Conservation (phyloP, 92 coral and sea anemone species). For the Parazoanthus swiftii region DNA sequence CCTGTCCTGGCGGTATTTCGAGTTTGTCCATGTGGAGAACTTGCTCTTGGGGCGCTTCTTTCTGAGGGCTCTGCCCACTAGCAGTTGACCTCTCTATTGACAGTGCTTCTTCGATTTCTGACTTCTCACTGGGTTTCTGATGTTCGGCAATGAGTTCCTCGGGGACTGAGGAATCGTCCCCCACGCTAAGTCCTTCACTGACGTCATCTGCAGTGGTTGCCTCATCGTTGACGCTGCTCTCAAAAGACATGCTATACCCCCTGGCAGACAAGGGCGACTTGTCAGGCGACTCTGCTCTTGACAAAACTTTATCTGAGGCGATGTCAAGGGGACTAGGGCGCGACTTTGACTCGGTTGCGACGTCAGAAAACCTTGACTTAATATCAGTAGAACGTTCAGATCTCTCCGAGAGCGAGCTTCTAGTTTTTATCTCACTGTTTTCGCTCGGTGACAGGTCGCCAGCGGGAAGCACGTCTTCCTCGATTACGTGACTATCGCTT, state of each 20-base stretch:
- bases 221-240: slow-evolving; percentile 54
- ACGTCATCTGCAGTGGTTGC: slow-evolving; percentile 65
- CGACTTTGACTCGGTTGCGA: slow-evolving; percentile 40
- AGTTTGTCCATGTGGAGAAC: background rate
- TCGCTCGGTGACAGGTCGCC: slow-evolving; percentile 60
- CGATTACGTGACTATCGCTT: slow-evolving; percentile 57
- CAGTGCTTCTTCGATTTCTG: slow-evolving; percentile 49
- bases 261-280: slow-evolving; percentile 42
- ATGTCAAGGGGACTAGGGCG: background rate
- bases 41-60: slow-evolving; percentile 21
- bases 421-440: slow-evolving; percentile 60
- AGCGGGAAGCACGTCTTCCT: slow-evolving; percentile 66
- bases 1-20: slow-evolving; percentile 1
- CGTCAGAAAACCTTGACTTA: slow-evolving; percentile 21
- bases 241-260: slow-evolving; percentile 76
- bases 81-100: slow-evolving; percentile 10
- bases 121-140: slow-evolving; percentile 37
- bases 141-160: slow-evolving; percentile 33
- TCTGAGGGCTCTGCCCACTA: background rate
- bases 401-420: slow-evolving; percentile 10
- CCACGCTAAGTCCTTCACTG: slow-evolving; percentile 68
- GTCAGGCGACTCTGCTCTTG: slow-evolving; percentile 22
- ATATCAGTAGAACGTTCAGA: slow-evolving; percentile 8
- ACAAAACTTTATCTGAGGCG: background rate
- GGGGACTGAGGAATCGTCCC: slow-evolving; percentile 51